Evolutionary conservation across 2,797 vertebrate genomes (phyloP), one percentile per base, ranked within the genome.

Genomic region (Pseudotriccus pelzelni): DNA sequence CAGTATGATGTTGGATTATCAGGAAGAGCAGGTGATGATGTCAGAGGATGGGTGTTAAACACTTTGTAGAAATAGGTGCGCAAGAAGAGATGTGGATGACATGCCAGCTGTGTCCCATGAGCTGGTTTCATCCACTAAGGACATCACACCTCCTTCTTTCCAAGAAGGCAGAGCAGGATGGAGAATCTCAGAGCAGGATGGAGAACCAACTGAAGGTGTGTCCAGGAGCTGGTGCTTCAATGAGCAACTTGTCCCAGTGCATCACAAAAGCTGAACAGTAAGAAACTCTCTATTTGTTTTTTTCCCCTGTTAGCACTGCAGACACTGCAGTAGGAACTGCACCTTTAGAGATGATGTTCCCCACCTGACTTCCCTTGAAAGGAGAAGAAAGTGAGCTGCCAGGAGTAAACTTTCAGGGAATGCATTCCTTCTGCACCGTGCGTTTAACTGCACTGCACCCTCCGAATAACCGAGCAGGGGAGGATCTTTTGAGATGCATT

Each of bases 401-500:
- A 67, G 86, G 74, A 94, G 47, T 52, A 85, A 91, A 90, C 72
- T 87, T 82, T 36, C 89, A 94, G 77, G 90, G 94, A 86, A 83
- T 3, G 24, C 74, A n/a, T 90, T 88, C 84, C 84, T 68, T 68
- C 77, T 72, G 43, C 5, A 1, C 30, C 30, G 13, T 14, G 5
- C 37, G 20, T 84, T 96, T 92, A 93, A 73, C 85, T 73, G 81
- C 60, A 6, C 55, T 18, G 66, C 60, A 78, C 68, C 68, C 46
- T 74, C 89, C 80, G 88, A 92, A 90, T 56, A 95, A 87, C 55
- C 0, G 19, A 87, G 93, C 91, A 82, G 74, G 84, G 49, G 94
- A 94, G 90, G 83, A 92, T 85, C 79, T 80, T 89, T 67, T 53
- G 83, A 96, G 87, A 95, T 88, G 88, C 77, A 81, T 86, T 97